Evolutionary conservation across 2,113 vertebrate species (phyloP), one percentile per base, ranked within the genome.

Genomic region (Psephotus haematonotus): DNA sequence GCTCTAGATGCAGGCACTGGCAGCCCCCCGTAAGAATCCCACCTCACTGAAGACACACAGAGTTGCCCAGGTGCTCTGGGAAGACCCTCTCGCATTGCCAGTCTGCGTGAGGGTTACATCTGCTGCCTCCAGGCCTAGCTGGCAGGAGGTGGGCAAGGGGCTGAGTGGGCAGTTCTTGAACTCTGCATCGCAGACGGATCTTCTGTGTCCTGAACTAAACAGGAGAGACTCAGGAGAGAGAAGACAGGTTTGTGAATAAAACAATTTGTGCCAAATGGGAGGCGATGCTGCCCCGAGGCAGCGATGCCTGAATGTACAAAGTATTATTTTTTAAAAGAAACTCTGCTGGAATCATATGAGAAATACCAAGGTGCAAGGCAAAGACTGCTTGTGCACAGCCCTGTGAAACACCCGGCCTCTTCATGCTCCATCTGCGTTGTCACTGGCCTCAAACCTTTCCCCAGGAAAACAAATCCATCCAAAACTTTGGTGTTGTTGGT

Each of bases 291-390:
- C 92, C 60, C 67, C 13, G 1, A 84, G 59, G 94, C 87, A 81
- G 93, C 84, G 69, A 59, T 80, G n/a, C 94, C 95, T 97, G 97
- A 97, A 98, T 97, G 97, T 98, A 97, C 85, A 88, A 98, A 95
- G 91, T 95, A 84, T 93, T 97, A 90, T 97, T 97, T 97, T 97
- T 93, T 95, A 90, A 95, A 91, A 93, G 90, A 95, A 69, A 95
- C 74, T 93, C 63, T 95, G 63, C 46, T 95, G 94, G 91, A 96
- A 92, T 81, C 64, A 22, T 59, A 90, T 43, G 88, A 93, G 92
- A 95, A 91, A 87, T 94, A 92, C 88, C 94, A 92, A 84, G 94
- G 93, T 95, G 86, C 93, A 71, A 93, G 70, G 86, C 93, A 50
- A 89, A 86, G 64, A 60, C 95, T 94, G 91, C 89, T 92, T 94